A percentile compares a stretch with the other conserved stretches of the same genome.
phyloP scores from a whole-genome alignment of 92 coral and sea anemone species.

The Epizoanthus ramosus region DNA sequence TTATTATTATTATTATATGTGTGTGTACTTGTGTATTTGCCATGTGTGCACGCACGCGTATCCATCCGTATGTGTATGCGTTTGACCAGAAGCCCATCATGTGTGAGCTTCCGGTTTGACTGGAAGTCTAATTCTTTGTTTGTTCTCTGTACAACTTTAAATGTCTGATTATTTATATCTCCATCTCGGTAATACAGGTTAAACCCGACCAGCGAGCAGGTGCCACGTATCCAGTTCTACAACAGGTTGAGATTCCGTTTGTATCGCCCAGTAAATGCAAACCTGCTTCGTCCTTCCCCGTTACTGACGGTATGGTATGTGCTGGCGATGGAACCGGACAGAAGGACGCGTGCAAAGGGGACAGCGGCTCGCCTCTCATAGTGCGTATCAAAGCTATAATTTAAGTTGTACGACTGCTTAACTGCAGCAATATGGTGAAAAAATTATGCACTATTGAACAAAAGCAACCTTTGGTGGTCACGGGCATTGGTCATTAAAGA shows the following conservation, averaged over 20 bases:
- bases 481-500: no score
- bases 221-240: slow-evolving; percentile 53
- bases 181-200: slow-evolving; percentile 24
- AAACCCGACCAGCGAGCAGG: slow-evolving; percentile 41
- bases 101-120: no score
- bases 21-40: no score
- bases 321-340: slow-evolving; percentile 62
- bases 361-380: slow-evolving; percentile 93
- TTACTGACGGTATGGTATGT: slow-evolving; percentile 66
- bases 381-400: slow-evolving; percentile 51
- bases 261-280: slow-evolving; percentile 70
- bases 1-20: no score
- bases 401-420: neutral
- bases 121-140: no score
- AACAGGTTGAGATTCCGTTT: slow-evolving; percentile 75
- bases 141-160: neutral
- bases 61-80: no score
- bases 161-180: neutral
- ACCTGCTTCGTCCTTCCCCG: slow-evolving; percentile 46
- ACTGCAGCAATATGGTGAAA: neutral
- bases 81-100: no score
- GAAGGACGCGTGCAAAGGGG: slow-evolving; percentile 81
- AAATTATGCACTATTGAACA: neutral
- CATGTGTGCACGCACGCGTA: no score
- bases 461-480: no score